phyloP scores from a whole-genome alignment of 2,113 vertebrate species.

The Sander lucioperca region DNA sequence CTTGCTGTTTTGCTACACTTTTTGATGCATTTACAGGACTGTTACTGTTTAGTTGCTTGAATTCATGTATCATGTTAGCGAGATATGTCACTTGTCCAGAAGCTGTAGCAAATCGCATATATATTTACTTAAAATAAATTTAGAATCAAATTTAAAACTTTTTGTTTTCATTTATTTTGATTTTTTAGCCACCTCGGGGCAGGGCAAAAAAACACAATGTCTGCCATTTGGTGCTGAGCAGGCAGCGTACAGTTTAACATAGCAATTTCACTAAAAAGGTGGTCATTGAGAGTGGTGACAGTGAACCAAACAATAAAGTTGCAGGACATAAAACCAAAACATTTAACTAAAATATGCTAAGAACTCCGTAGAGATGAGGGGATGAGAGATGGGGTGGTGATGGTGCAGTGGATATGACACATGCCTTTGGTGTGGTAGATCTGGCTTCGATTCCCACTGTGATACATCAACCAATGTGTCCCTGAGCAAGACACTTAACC shows the following conservation, averaged over 20 bases:
- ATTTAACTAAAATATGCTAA: neutral
- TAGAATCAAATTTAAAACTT: neutral
- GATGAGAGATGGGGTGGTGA: too few species aligned
- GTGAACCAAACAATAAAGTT: neutral
- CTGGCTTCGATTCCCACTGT: too few species aligned
- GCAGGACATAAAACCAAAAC: neutral
- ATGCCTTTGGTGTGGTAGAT: too few species aligned
- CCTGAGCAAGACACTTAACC: too few species aligned
- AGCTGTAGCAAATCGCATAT: neutral
- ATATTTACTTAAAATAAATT: neutral
- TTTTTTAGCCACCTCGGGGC: neutral
- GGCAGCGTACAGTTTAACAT: neutral
- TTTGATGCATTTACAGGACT: slow-evolving; percentile 2
- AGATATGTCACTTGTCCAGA: neutral
- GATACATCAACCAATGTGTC: too few species aligned
- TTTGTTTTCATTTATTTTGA: too few species aligned
- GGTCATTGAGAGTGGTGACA: neutral
- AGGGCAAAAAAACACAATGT: neutral
- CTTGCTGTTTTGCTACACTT: neutral
- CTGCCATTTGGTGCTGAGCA: neutral
- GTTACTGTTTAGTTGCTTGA: neutral
- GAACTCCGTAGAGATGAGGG: neutral
- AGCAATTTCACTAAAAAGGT: neutral
- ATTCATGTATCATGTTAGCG: neutral
- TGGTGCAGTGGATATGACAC: too few species aligned